Percentiles rank a stretch among this genome's conserved stretches.
These are phyloP conservation scores for Epiblema foenella DNA, from an alignment of 2,888 invertebrate genomes.

Conservation along the genomic window DNA sequence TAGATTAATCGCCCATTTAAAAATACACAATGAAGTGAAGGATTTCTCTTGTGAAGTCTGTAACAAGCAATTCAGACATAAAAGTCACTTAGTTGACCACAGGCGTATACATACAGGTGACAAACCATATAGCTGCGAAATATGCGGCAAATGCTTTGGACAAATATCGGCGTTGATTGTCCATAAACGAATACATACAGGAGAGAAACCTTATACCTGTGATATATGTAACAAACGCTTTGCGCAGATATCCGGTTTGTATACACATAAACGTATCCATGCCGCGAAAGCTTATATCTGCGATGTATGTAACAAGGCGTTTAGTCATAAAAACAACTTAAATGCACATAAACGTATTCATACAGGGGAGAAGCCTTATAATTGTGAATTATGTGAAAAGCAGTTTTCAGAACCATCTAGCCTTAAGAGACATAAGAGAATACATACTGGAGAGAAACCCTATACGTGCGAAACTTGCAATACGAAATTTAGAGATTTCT, in stretches of 20 bases:
- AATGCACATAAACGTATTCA: constrained; percentile 16
- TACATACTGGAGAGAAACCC: constrained; percentile 17
- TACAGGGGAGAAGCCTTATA: constrained; percentile 21
- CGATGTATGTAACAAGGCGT: constrained; percentile 14
- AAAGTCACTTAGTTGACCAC: constrained; percentile 13
- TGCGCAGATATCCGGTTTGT: constrained; percentile 13
- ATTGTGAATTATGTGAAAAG: constrained; percentile 10
- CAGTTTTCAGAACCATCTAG: constrained; percentile 15
- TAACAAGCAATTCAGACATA: constrained; percentile 1
- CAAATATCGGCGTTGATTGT: constrained; percentile 7
- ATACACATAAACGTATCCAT: constrained; percentile 12
- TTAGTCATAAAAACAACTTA: constrained; percentile 16
- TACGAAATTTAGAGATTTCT: constrained; percentile 10
- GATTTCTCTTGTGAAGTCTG: constrained; percentile 2
- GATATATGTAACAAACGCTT: constrained; percentile 23
- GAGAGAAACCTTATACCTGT: constrained; percentile 20
- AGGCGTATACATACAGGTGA: constrained; percentile 16
- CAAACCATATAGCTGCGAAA: constrained; percentile 7
- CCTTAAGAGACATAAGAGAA: constrained; percentile 20
- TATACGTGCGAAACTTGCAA: constrained; percentile 13
- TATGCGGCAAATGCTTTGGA: constrained; percentile 3
- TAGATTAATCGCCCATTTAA: constrained; percentile 11
- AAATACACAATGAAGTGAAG: not conserved
- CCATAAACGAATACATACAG: constrained; percentile 14
- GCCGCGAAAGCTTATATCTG: constrained; percentile 5